Base-by-base conservation (phyloP, 2,113 vertebrate genomes). In the Candoia aspera region DNA sequence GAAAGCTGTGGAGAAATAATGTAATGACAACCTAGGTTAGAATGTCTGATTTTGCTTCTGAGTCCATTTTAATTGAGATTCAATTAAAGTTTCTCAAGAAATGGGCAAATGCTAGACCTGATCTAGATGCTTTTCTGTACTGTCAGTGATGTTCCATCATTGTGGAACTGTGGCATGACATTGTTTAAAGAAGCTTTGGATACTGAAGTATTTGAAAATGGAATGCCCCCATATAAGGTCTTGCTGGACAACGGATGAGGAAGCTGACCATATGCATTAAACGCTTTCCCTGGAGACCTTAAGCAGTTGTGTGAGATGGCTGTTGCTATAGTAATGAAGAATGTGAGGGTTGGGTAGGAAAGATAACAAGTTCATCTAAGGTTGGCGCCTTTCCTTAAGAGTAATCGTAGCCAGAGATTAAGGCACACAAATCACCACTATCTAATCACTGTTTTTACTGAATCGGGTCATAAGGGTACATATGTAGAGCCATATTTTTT, bases 371-470 rank as follows among this genome's bases (percentile, higher is more conserved):
- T 94, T 96, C 68, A 94, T 19, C 55, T 94, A 89, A 95, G 93
- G 92, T 86, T 94, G 94, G 79, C 46, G 57, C 90, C 86, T 93
- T 79, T 49, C 53, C 10, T 29, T 84, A 92, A 93, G 92, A 93
- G 37, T 92, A 84, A 96, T 73, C 73, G 68, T 95, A 91, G 84
- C 55, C 19, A 93, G 90, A 95, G 96, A 96, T 95, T 94, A 96
- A 96, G 90, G 68, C 91, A 94, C 84, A 96, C 89, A 93, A 94
- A 97, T 94, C 85, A 88, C 54, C 94, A 90, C 91, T 92, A 55
- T 95, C 94, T 94, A 92, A 96, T 95, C 90, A 95, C 91, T 93
- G 88, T 95, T 92, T 59, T 91, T 92, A 94, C 49, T 95, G 91
- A 92, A 94, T 87, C 79, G 91, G 89, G 89, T 60, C 46, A 90